Evolutionary conservation across 2,888 invertebrate genomes (phyloP), one percentile per base, ranked within the genome.

Genomic region (Polietes domitor): DNA sequence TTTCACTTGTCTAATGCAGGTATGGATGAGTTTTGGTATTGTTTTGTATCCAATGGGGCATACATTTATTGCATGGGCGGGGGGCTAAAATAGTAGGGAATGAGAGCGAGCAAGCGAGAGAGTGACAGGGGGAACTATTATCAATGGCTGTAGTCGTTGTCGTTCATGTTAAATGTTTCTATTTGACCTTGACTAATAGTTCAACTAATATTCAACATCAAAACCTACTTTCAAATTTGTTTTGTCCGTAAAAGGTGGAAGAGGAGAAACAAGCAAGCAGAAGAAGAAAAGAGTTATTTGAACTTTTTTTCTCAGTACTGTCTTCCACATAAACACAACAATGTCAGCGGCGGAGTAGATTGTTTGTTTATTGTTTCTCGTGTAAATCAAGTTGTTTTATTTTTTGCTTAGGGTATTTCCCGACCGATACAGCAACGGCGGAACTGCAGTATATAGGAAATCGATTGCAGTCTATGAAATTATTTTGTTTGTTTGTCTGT

Each of bases 141-240:
- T 1, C 37, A 37, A n/a, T n/a, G 47, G 47, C 1, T n/a, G 47
- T 12, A 47, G 47, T 47, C 78, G 17, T 19, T 24, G 28, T 61
- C 41, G 63, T 28, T 50, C 65, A 32, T 24, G 32, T 12, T 55
- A 80, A 43, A 74, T 41, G 68, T 19, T 50, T 37, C 70, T 77
- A 72, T 78, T 75, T 84, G 78, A 78, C 84, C 84, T 84, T 84
- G 81, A 41, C 73, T 58, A 73, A 80, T 68, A 68, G 68, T 68
- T 68, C 68, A 68, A 43, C 68, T 68, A 68, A 71, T 70, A 41
- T 15, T 50, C 21, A 75, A 77, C 65, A 80, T 74, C 37, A 76
- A 76, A 78, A 74, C 24, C 58, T 72, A 81, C 84, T 84, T 84
- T 84, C 75, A 84, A 81, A 78, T 78, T 75, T 17, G 68, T 21